Evolutionary conservation across 2,113 vertebrate genomes (phyloP), one percentile per base, ranked within the genome.

Genomic region (Misgurnus anguillicaudatus): DNA sequence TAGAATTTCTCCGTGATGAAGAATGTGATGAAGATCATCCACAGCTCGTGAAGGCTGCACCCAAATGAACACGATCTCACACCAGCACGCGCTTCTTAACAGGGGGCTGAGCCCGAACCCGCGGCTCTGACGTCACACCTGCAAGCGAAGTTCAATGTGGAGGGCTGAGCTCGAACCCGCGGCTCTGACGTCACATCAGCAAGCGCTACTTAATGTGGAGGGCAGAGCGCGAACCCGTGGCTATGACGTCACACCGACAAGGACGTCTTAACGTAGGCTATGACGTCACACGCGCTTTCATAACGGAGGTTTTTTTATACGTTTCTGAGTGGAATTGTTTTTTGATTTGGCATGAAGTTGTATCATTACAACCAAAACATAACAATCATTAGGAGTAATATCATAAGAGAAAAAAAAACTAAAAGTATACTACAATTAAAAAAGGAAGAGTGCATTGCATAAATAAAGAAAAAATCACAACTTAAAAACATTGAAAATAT

Each of bases 181-280:
- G 5, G 48, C 48, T 14, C 13, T 51, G 91, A 87, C 86, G 91
- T 94, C 90, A 89, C 38, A 38, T 87, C 90, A 86, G 92, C 86
- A 88, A 88, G 91, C 88, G 95, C 94, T 95, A 91, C 95, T 98
- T 96, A 98, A 97, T 90, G 92, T 31, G 24, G 94, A 95, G 94
- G 95, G 95, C 92, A 92, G 95, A 89, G 94, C 95, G 68, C 94
- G 92, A 86, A 80, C 84, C 87, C 41, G 72, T 38, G 24, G 71
- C 71, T 31, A 36, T 75, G 72, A 75, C 72, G 72, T 75, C 72
- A 75, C 24, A 31, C 24, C 24, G 24, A 31, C 24, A 31, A 31
- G 24, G 24, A 31, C 24, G 2, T 31, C 24, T 31, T 3, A 31
- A 31, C 24, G 24, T 31, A 3, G 24, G 24, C 24, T 31, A 31